These are phyloP conservation scores for Micromesistius poutassou DNA, from an alignment of 2,797 vertebrate genomes.

Conservation along the genomic window DNA sequence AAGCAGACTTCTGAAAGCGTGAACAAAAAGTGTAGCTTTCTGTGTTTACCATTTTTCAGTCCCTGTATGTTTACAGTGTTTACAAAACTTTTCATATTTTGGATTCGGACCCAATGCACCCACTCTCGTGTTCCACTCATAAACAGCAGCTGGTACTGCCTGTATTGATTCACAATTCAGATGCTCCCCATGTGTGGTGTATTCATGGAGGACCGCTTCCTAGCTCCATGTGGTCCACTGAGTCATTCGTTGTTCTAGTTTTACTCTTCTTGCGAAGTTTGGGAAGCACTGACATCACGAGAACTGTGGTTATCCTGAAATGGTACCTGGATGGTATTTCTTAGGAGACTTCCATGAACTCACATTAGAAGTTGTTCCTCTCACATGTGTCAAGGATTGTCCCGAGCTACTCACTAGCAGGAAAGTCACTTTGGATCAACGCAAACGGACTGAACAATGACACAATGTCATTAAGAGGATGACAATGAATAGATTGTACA, in stretches of 20 bases:
- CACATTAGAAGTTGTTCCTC: too few species aligned
- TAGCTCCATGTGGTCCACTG: not conserved
- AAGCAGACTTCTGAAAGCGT: not conserved
- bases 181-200: not conserved
- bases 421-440: not conserved
- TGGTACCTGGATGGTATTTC: not conserved
- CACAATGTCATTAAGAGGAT: not conserved
- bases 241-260: not conserved
- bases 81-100: conserved; percentile 1
- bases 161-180: not conserved
- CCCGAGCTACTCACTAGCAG: not conserved
- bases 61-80: not conserved
- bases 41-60: too few species aligned
- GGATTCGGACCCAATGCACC: not conserved
- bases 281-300: not conserved
- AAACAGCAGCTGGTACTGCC: conserved; percentile 5
- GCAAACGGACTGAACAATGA: not conserved
- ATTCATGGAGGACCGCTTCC: not conserved
- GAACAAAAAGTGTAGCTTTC: not conserved
- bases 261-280: not conserved
- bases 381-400: not conserved
- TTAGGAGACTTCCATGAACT: not conserved
- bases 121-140: not conserved
- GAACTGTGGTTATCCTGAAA: not conserved
- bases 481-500: not conserved